These are phyloP conservation scores for Microctenopoma stevenorrisi DNA, from an alignment of 2,797 vertebrate species.

Conservation along the genomic window DNA sequence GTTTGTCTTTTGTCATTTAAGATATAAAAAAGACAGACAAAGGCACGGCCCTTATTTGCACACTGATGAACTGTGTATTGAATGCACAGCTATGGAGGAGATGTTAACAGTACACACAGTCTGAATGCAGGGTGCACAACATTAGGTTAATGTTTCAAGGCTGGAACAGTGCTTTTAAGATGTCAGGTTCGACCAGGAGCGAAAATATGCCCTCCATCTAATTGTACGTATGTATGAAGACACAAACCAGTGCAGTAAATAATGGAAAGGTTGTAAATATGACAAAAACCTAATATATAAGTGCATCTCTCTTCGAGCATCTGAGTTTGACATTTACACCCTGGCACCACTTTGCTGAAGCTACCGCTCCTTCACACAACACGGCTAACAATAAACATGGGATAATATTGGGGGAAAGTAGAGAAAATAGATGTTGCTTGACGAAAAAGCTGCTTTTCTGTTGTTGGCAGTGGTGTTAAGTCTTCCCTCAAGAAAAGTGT, in stretches of 20 bases:
- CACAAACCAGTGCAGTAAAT: conserved; percentile 5
- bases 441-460: conserved; percentile 48
- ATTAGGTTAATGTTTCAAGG: conserved; percentile 64
- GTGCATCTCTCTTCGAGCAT: conserved; percentile 7
- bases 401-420: conserved; percentile 5
- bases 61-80: conserved; percentile 13
- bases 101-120: conserved; percentile 43
- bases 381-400: conserved; percentile 53
- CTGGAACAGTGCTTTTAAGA: conserved; percentile 63
- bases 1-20: too few species aligned
- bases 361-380: conserved; percentile 22
- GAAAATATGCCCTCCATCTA: conserved; percentile 23
- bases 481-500: conserved; percentile 52
- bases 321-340: conserved; percentile 22
- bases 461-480: conserved; percentile 36
- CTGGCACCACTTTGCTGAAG: conserved; percentile 20
- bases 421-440: conserved; percentile 33
- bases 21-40: not conserved
- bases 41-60: not conserved
- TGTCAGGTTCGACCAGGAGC: conserved; percentile 45
- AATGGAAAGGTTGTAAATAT: conserved; percentile 37
- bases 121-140: conserved; percentile 42
- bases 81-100: conserved; percentile 25
- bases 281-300: conserved; percentile 26
- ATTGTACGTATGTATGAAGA: not conserved